These are phyloP conservation scores for Siphlonurus alternatus DNA, from an alignment of 2,888 invertebrate genomes.

Conservation along the genomic window DNA sequence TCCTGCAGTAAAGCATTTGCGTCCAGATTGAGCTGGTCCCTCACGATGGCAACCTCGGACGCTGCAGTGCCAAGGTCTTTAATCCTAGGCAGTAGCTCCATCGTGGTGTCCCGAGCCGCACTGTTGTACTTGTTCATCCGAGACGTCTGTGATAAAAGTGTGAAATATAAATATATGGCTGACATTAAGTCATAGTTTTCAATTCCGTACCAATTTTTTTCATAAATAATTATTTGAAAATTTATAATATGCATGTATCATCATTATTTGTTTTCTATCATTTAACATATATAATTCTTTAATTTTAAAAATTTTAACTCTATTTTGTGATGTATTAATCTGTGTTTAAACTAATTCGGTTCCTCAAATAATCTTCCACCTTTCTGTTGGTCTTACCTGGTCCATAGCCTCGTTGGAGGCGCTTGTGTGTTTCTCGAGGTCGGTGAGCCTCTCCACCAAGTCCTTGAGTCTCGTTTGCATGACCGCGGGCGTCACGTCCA, in stretches of 20 bases:
- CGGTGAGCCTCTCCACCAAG: neutral
- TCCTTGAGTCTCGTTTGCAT: neutral
- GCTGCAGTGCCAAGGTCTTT: neutral
- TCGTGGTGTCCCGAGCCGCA: neutral
- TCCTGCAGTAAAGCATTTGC: conserved; percentile 13
- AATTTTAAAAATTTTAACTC: no score
- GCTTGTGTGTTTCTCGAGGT: neutral
- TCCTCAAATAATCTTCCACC: neutral
- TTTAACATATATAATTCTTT: no score
- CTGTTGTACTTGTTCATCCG: neutral
- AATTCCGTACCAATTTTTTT: no score
- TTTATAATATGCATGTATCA: no score
- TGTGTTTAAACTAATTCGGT: no score
- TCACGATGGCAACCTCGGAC: neutral
- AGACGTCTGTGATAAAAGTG: neutral
- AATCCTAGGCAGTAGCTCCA: neutral
- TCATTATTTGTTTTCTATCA: no score
- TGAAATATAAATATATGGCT: no score
- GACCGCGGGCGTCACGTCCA: neutral
- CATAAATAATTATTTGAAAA: no score
- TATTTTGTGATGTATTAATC: no score
- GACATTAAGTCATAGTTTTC: no score
- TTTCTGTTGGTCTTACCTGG: neutral
- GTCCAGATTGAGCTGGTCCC: conserved; percentile 1
- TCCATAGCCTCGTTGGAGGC: neutral